Evolutionary conservation across 2,113 vertebrate genomes (phyloP).

Genomic region (Elephas maximus): DNA sequence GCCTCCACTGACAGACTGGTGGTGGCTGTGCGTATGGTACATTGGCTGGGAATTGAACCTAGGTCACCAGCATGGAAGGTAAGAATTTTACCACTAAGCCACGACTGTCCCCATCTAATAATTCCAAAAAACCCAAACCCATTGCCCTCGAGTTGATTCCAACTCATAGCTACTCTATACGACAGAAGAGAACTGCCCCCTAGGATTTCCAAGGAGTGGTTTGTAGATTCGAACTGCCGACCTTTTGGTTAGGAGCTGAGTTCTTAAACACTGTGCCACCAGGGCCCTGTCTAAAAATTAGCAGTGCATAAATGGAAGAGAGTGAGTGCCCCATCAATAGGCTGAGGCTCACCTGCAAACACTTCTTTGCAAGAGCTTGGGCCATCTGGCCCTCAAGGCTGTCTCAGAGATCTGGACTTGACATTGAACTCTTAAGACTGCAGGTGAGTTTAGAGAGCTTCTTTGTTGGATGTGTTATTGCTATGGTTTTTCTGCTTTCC

Average conservation of each 20-base stretch:
- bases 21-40: neutral
- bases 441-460: neutral
- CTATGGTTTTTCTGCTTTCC: neutral
- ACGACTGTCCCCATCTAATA: no score
- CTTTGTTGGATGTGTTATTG: neutral
- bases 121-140: no score
- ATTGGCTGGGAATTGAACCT: no score
- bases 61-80: no score
- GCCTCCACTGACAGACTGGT: neutral
- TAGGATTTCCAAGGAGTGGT: no score
- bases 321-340: neutral
- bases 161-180: no score
- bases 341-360: neutral
- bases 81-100: no score
- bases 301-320: neutral
- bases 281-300: neutral
- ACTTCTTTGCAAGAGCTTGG: neutral
- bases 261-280: no score
- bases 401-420: neutral
- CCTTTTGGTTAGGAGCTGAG: no score
- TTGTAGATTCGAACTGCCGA: no score
- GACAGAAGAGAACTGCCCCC: no score
- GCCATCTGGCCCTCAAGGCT: neutral
- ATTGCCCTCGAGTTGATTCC: no score
- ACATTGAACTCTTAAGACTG: neutral